A percentile compares a stretch with the other conserved stretches of the same genome.
These are phyloP conservation scores for Siniperca chuatsi DNA, from an alignment of 2,113 vertebrate genomes.

Conservation along the genomic window DNA sequence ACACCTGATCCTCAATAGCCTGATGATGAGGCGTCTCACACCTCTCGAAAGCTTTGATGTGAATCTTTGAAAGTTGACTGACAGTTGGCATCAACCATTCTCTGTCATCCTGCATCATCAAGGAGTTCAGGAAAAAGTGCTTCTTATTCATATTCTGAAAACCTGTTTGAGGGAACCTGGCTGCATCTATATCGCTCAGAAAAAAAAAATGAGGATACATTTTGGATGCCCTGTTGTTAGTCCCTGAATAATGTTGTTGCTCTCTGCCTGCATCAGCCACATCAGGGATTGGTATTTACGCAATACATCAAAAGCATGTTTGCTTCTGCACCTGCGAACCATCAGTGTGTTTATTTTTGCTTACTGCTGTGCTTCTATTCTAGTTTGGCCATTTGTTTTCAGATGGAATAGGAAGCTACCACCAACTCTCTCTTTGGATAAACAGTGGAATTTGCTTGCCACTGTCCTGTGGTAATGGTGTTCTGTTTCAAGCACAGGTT, in stretches of 20 bases:
- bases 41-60: slow-evolving; percentile 32
- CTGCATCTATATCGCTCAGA: background rate
- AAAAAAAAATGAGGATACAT: background rate
- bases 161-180: slow-evolving; percentile 10
- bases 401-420: slow-evolving; percentile 24
- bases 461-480: slow-evolving; percentile 44
- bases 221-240: slow-evolving; percentile 11
- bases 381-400: slow-evolving; percentile 53
- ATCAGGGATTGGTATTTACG: slow-evolving; percentile 30
- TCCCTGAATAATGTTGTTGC: slow-evolving; percentile 19
- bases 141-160: background rate
- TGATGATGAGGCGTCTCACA: slow-evolving; percentile 16
- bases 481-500: slow-evolving; percentile 61
- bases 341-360: slow-evolving; percentile 47
- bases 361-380: slow-evolving; percentile 27
- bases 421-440: background rate
- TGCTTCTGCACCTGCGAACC: slow-evolving; percentile 49
- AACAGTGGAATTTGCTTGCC: slow-evolving; percentile 53
- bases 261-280: slow-evolving; percentile 16
- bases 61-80: slow-evolving; percentile 20
- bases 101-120: slow-evolving; percentile 47
- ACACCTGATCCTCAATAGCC: slow-evolving; percentile 21
- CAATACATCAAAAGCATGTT: slow-evolving; percentile 41
- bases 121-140: slow-evolving; percentile 11
- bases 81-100: slow-evolving; percentile 45